A percentile compares a stretch with the other conserved stretches of the same genome.
These are phyloP conservation scores for Eumaeus atala DNA, from an alignment of 1,140 invertebrate species.

Conservation along the genomic window DNA sequence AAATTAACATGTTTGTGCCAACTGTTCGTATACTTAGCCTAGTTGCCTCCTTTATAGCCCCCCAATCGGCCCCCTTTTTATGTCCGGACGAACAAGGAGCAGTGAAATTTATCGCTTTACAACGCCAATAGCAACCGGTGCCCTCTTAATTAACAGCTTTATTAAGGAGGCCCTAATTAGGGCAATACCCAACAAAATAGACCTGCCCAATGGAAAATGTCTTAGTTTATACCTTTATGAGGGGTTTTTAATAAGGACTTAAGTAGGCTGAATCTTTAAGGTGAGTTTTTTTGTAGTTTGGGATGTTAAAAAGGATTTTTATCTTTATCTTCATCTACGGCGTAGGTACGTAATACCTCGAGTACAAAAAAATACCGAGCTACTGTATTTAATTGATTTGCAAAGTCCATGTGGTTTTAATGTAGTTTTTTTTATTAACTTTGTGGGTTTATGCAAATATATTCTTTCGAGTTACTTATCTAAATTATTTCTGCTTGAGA, in stretches of 20 bases:
- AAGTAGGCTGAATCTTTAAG: conserved; percentile 2
- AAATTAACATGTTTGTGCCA: conserved; percentile 11
- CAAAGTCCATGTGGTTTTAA: too few species aligned
- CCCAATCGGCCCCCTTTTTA: conserved; percentile 43
- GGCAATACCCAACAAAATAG: conserved; percentile 58
- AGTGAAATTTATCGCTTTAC: conserved; percentile 58
- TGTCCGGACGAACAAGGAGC: conserved; percentile 48
- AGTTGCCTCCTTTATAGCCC: conserved; percentile 42
- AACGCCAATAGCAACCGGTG: conserved; percentile 48
- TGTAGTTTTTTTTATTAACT: too few species aligned
- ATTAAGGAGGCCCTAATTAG: conserved; percentile 58
- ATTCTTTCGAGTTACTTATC: too few species aligned
- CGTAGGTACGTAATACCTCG: too few species aligned
- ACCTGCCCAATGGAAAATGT: conserved; percentile 62
- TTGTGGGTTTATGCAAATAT: too few species aligned
- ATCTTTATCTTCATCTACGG: too few species aligned
- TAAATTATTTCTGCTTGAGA: too few species aligned
- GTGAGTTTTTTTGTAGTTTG: background rate
- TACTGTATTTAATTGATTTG: too few species aligned
- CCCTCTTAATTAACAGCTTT: conserved; percentile 64
- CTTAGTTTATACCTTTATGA: conserved; percentile 58
- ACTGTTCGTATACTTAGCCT: conserved; percentile 11
- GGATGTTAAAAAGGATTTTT: background rate
- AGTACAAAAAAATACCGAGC: too few species aligned
- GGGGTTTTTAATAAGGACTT: conserved; percentile 36